A percentile compares a stretch with the other conserved stretches of the same genome.
Conservation (phyloP, 1,140 invertebrate species). For the Euwallacea similis region DNA sequence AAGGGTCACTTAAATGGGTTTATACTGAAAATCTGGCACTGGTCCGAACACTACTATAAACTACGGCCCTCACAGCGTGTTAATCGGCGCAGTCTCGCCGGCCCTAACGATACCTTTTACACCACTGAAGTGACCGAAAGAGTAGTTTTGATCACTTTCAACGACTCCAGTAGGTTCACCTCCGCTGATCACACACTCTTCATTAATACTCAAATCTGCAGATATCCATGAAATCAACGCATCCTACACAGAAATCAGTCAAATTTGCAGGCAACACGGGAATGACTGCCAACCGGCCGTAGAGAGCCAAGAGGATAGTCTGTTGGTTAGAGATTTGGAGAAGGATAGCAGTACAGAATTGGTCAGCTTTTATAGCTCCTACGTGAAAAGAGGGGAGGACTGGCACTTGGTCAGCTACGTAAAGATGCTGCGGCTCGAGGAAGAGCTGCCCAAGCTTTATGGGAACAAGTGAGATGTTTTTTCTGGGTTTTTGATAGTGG, state of each 20-base stretch:
- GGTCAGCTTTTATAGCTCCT: slow-evolving; percentile 71
- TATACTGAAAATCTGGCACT: slow-evolving; percentile 79
- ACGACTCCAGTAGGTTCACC: slow-evolving; percentile 56
- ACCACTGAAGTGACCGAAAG: slow-evolving; percentile 62
- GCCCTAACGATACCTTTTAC: slow-evolving; percentile 34
- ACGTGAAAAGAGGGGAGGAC: slow-evolving; percentile 57
- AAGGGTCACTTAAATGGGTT: slow-evolving; percentile 68
- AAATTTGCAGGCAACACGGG: slow-evolving; percentile 65
- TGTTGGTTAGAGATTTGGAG: slow-evolving; percentile 72
- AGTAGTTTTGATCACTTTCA: slow-evolving; percentile 75
- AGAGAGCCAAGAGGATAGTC: slow-evolving; percentile 67
- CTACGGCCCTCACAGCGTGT: slow-evolving; percentile 30
- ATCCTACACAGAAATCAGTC: slow-evolving; percentile 70
- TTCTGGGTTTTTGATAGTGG: no score
- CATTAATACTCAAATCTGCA: background rate
- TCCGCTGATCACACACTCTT: background rate
- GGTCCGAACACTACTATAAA: slow-evolving; percentile 55
- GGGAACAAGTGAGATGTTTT: slow-evolving; percentile 38
- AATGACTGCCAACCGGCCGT: slow-evolving; percentile 72
- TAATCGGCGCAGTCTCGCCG: slow-evolving; percentile 32
- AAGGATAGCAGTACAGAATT: slow-evolving; percentile 72
- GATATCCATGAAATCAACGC: slow-evolving; percentile 72
- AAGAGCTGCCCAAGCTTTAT: slow-evolving; percentile 69
- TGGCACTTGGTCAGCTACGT: slow-evolving; percentile 63
- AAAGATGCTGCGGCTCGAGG: slow-evolving; percentile 66